Conservation (phyloP, 2,888 invertebrate species). For the Rhabditophanes sp. region DNA sequence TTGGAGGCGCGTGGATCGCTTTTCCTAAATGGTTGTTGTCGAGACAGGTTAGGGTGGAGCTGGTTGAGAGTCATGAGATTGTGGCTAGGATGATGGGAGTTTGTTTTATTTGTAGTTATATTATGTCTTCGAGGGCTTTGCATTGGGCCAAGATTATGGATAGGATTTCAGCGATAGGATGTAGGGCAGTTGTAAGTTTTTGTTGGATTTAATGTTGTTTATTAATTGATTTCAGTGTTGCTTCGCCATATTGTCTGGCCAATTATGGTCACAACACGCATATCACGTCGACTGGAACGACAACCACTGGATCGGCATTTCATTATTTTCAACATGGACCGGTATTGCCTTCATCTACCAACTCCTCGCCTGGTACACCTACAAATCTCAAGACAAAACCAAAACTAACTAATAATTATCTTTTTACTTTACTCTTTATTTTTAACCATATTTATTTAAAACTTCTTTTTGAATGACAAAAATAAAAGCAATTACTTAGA, state of each 20-base stretch:
- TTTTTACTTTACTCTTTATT: too few species aligned
- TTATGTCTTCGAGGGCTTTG: slow-evolving; percentile 15
- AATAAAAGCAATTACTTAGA: too few species aligned
- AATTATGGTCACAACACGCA: slow-evolving; percentile 39
- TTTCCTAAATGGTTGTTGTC: slow-evolving; percentile 38
- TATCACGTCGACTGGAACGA: slow-evolving; percentile 34
- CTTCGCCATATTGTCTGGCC: slow-evolving; percentile 31
- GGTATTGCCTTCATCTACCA: slow-evolving; percentile 28
- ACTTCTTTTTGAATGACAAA: too few species aligned
- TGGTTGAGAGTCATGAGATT: slow-evolving; percentile 34
- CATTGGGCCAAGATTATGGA: slow-evolving; percentile 29
- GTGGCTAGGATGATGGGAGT: slow-evolving; percentile 39
- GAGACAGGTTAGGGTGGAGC: slow-evolving; percentile 25
- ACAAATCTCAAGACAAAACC: too few species aligned
- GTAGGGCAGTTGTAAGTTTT: slow-evolving; percentile 22
- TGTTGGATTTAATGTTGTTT: slow-evolving; percentile 1
- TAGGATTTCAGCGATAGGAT: slow-evolving; percentile 27
- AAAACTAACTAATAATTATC: too few species aligned
- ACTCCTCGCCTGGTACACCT: too few species aligned
- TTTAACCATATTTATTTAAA: too few species aligned
- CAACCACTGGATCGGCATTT: slow-evolving; percentile 40
- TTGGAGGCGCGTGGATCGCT: slow-evolving; percentile 37
- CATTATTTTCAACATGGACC: slow-evolving; percentile 40
- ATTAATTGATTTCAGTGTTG: slow-evolving; percentile 24
- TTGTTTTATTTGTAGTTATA: slow-evolving; percentile 20